Evolutionary conservation across 2,797 vertebrate species (phyloP), one percentile per base, ranked within the genome.

Genomic region (Coendou prehensilis): DNA sequence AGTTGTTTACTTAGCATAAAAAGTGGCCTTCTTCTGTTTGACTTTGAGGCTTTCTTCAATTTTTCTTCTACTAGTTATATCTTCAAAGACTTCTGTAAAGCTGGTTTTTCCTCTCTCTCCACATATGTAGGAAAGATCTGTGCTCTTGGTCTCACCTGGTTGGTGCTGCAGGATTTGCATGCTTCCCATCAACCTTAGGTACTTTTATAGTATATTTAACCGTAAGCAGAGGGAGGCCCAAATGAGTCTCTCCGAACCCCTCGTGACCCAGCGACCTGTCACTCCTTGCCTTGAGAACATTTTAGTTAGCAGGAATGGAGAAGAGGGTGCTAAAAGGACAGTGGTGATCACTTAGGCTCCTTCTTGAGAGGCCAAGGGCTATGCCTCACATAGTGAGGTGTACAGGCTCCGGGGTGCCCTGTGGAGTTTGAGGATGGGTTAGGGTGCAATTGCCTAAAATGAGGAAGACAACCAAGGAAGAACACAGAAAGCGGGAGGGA

Each of bases 11-110:
- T 78, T 67, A 56, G 37, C 69, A 84, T 76, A 64, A 91, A 92
- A 91, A 76, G 10, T 63, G 47, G 18, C 10, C 78, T 93, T 71
- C 45, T 73, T 89, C 56, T 61, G 18, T 87, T 54, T 50, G 28
- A 89, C 41, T 92, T 87, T 78, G 59, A 82, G 67, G 37, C 28
- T 78, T 45, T 95, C 57, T 50, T 94, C 69, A 76, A 50, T 13
- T 82, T 52, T 82, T 69, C 41, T 54, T 73, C 7, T 56, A 47
- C 64, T 76, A 63, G 47, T 84, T 78, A 37, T 54, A 9, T 81
- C 30, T 63, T 56, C 63, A 47, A 64, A 95, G 84, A 64, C 23
- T 56, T 37, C 10, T 37, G 2, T 56, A 13, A 71, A 83, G 56
- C 0, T 87, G 69, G 54, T 52, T 78, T 86, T 87, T 33, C 11